Evolutionary conservation across 2,888 invertebrate genomes (phyloP), one percentile per base, ranked within the genome.

Genomic region (Anticlea derivata): DNA sequence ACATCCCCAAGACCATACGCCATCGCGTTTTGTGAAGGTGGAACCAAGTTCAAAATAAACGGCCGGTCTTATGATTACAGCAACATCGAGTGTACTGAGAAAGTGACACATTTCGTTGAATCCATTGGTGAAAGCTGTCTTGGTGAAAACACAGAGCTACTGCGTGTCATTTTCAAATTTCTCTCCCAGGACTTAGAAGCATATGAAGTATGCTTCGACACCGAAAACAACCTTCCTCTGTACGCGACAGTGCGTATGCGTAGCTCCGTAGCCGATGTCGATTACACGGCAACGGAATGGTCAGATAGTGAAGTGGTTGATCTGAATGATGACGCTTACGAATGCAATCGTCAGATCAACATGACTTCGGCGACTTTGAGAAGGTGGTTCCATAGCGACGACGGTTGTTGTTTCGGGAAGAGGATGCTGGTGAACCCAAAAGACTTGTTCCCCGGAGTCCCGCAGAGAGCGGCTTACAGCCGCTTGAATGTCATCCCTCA

Each of bases 401-500:
- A 73, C 27, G 50, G 58, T 2, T 83, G 83, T 45, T 79, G 83
- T 51, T 83, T 75, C 50, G 62, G 40, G 4, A 73, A 62, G 39
- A 65, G 75, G 37, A 79, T 77, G 48, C 57, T 84, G 11, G 71
- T 83, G 1, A 78, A 57, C 51, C 56, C 79, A 0, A 64, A 46
- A 8, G 76, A 83, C 50, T 61, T 83, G 2, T 24, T 50, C 1
- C 71, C 72, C 4, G 83, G 80, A 1, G 8, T 77, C 2, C 49
- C 78, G 0, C 73, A 75, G 50, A 50, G 60, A 5, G 58, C 76
- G 0, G 68, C 75, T 0, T 78, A 66, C 40, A 70, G 63, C 24
- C 58, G 71, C 54, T 56, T 81, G 24, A 84, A 83, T 55, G 60
- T 78, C 5, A 63, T 75, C 1, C 80, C 83, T 12, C 81, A 79